Evolutionary conservation across 1,140 invertebrate species (phyloP).

Genomic region (Brachionus sp.): DNA sequence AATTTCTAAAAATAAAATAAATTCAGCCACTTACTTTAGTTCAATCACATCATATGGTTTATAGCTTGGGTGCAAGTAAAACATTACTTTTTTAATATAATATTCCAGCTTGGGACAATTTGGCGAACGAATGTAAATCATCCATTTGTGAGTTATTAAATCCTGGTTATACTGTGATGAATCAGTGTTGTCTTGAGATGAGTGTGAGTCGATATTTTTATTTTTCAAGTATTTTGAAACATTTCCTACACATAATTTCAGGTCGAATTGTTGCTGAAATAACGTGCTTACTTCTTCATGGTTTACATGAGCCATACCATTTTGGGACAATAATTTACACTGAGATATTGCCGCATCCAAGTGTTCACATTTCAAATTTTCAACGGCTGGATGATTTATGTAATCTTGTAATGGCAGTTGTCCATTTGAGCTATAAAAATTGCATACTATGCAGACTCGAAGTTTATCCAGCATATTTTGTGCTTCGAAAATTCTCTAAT

Average conservation of each 20-base stretch:
- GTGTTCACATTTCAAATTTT: constrained; percentile 36
- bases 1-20: neutral
- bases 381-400: constrained; percentile 46
- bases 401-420: constrained; percentile 48
- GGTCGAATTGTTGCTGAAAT: constrained; percentile 50
- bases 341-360: neutral
- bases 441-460: constrained; percentile 57
- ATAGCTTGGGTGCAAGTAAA: constrained; percentile 79
- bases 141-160: constrained; percentile 74
- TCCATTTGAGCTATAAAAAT: constrained; percentile 53
- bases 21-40: constrained; percentile 64
- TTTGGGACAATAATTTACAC: neutral
- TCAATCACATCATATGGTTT: constrained; percentile 80
- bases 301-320: constrained; percentile 9
- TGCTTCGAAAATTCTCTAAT: constrained; percentile 62
- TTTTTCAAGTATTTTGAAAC: constrained; percentile 70
- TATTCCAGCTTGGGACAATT: constrained; percentile 65
- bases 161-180: constrained; percentile 9
- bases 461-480: constrained; percentile 69
- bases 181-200: neutral
- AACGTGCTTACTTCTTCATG: neutral
- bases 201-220: neutral
- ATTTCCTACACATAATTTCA: constrained; percentile 71
- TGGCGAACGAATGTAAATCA: constrained; percentile 74
- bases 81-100: constrained; percentile 72